phyloP scores from a whole-genome alignment of 2,888 invertebrate species.

The Andrena bucephala region DNA sequence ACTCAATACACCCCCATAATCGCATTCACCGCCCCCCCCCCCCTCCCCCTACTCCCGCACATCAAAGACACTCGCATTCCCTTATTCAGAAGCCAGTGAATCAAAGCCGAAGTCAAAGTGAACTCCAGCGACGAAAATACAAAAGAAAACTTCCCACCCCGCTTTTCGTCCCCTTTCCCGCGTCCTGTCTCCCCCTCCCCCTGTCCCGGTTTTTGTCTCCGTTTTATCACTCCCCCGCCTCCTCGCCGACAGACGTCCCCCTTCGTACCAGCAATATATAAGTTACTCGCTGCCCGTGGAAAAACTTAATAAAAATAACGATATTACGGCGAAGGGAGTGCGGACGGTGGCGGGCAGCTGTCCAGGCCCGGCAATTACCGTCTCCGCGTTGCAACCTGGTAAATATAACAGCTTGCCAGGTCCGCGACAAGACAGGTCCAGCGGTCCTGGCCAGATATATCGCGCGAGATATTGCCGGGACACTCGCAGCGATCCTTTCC shows the following conservation, averaged over 20 bases:
- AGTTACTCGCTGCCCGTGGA: constrained; percentile 58
- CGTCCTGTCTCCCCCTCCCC: constrained; percentile 2
- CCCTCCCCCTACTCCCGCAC: neutral
- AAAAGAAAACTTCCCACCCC: constrained; percentile 40
- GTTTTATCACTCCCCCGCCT: constrained; percentile 62
- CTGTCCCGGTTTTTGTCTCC: constrained; percentile 46
- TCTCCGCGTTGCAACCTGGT: constrained; percentile 51
- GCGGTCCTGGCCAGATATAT: constrained; percentile 54
- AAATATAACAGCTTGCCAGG: constrained; percentile 64
- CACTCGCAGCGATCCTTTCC: constrained; percentile 1
- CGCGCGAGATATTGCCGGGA: constrained; percentile 57
- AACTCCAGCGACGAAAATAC: constrained; percentile 12
- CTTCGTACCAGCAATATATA: constrained; percentile 38
- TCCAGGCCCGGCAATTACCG: constrained; percentile 69
- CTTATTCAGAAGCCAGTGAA: constrained; percentile 16
- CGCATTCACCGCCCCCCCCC: neutral
- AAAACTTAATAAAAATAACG: constrained; percentile 77
- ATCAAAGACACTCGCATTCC: constrained; percentile 6
- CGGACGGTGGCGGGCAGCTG: constrained; percentile 16
- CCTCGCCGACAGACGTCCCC: constrained; percentile 54
- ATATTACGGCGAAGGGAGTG: constrained; percentile 60
- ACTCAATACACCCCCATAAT: neutral
- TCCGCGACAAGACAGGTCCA: constrained; percentile 52
- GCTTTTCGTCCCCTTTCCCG: constrained; percentile 23
- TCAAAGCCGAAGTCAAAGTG: constrained; percentile 30